Base-by-base conservation (phyloP, 2,797 vertebrate species). In the Pangasius krempfi region DNA sequence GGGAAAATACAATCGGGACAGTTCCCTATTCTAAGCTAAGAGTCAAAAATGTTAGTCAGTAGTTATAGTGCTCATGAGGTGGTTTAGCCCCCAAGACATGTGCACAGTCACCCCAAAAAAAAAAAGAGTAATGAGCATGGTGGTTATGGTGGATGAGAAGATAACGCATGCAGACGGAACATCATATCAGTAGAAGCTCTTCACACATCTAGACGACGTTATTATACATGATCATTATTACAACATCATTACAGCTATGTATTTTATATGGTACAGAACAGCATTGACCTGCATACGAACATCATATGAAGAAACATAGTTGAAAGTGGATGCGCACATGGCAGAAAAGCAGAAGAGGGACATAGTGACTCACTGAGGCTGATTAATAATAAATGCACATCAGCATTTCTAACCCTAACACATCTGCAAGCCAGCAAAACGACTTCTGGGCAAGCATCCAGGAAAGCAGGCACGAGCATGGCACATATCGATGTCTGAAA, bases 401-500 rank as follows among this genome's bases (percentile, higher is more conserved):
- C 47, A 73, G 60, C 68, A 62, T 33, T 80, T 83, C 58, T 47
- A 64, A 85, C 44, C 52, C 60, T 72, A 66, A 85, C 50, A 33
- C 40, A 70, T 33, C 50, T 56, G 60, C 70, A 85, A 87, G 72
- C 80, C 27, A 78, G 72, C 80, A 80, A 79, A 66, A 90, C 7
- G 27, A 78, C 16, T 56, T 89, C 54, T 85, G 82, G 40, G 70
- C 76, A 58, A 88, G n/a, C 8, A 12, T 78, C 85, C 40, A 68
- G 75, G 68, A 72, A 68, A 85, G 68, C 80, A 64, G 33, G 54
- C n/a, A 25, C 1, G n/a, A 78, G 64, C 84, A 64, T 0, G n/a
- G 68, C 78, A 89, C 64, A 16, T 5, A 64, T 47, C 25, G 50
- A 84, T 25, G 70, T 70, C 33, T 85, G 58, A 86, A 88, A 91